Evolutionary conservation across 2,113 vertebrate species (phyloP).

Genomic region (Syrrhaptes paradoxus): DNA sequence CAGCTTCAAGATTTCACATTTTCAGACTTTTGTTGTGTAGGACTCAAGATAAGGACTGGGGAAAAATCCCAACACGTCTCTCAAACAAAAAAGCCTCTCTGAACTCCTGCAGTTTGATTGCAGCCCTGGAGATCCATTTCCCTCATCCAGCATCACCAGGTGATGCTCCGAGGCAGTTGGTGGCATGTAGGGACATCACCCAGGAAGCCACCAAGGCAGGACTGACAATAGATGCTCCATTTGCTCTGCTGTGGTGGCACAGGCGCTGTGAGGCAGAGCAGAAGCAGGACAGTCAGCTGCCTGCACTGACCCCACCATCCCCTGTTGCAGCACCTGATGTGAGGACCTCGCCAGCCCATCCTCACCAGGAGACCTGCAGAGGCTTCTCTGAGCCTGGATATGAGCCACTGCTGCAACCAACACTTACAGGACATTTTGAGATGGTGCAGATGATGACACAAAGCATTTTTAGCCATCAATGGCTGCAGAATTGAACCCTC

Average conservation of each 20-base stretch:
- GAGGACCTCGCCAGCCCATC: background rate
- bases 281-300: background rate
- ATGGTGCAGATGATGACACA: background rate
- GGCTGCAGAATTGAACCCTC: background rate
- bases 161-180: background rate
- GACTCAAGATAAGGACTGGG: background rate
- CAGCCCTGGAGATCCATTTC: background rate
- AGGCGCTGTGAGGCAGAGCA: background rate
- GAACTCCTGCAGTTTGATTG: background rate
- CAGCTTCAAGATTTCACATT: background rate
- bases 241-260: background rate
- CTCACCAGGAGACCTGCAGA: background rate
- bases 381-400: background rate
- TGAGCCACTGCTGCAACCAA: background rate
- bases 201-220: background rate
- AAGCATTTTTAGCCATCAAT: background rate
- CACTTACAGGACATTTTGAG: background rate
- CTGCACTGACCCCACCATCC: background rate
- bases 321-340: background rate
- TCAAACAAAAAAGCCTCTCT: background rate
- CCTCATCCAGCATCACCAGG: background rate
- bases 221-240: accelerated
- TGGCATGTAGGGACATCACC: background rate
- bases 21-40: background rate
- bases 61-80: accelerated